These are phyloP conservation scores for Nomada lathburiana DNA, from an alignment of 2,888 invertebrate genomes.

Conservation along the genomic window DNA sequence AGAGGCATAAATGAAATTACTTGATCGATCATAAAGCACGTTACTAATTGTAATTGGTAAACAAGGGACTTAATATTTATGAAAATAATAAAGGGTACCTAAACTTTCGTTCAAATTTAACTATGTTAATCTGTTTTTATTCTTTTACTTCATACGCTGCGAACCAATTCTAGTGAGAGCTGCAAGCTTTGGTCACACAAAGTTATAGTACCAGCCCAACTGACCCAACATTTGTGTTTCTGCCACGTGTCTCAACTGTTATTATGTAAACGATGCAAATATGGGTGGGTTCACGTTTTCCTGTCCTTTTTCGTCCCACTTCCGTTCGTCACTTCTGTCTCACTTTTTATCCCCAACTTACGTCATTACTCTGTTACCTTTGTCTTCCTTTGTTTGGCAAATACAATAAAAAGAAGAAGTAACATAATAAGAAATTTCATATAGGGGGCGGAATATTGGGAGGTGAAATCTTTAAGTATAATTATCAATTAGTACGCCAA, in stretches of 20 bases:
- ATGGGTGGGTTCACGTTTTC: neutral
- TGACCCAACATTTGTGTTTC: neutral
- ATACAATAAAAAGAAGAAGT: neutral
- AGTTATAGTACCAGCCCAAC: constrained; percentile 9
- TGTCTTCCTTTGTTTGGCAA: neutral
- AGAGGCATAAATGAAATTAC: no score
- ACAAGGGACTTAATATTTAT: no score
- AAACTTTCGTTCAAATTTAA: no score
- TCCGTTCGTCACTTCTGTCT: neutral
- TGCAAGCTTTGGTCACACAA: no score
- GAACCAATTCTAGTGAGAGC: no score
- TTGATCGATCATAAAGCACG: no score
- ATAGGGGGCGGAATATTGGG: neutral
- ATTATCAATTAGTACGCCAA: no score
- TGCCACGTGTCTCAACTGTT: constrained; percentile 5
- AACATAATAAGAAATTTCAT: neutral
- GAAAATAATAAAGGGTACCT: no score
- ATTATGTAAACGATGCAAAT: neutral
- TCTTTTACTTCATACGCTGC: no score
- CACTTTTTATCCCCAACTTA: neutral
- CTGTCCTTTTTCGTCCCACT: neutral
- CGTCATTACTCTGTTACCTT: neutral
- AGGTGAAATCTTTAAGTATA: neutral
- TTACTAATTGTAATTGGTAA: no score
- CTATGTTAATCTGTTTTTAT: no score